Base-by-base conservation (phyloP, 1,140 invertebrate species). In the Papilio machaon region DNA sequence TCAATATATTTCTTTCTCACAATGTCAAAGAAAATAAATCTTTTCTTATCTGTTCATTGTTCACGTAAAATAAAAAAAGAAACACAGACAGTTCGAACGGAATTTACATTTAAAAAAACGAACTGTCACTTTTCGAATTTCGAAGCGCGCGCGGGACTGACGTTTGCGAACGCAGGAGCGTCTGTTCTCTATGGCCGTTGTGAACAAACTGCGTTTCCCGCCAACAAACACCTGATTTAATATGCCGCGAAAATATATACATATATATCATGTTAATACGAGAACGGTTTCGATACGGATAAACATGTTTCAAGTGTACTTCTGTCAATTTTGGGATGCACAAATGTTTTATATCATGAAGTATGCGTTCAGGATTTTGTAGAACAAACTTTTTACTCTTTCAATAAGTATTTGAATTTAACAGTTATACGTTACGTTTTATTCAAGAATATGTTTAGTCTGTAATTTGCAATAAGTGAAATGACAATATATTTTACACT, bases 141-240 rank as follows among this genome's bases (percentile, higher is more conserved):
- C 77, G 77, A 79, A 79, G 60, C 58, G 47, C 85, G 85, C 87
- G 87, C 87, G 87, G 85, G 73, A 84, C 81, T 83, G 67, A 80
- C 78, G 84, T 82, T 85, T 81, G 76, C 83, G 87, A 84, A 87
- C 83, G 84, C 75, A 64, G 75, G 80, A 83, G 79, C 88, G 89
- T 88, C 85, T 84, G 78, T 80, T 82, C 82, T 54, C 81, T 73
- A 76, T 82, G 86, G 73, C 47, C 60, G 85, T 79, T 86, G 84
- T 74, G 83, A 84, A 80, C 49, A 80, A 81, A 91, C 90, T 90
- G 88, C 80, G 85, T 70, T 84, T 80, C 82, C 80, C 85, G 85
- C 84, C 77, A 81, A 80, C 84, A 70, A 80, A 83, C 86, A 89
- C 87, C 87, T 89, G 87, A 85, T 86, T 85, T 89, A 90, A 91